Evolutionary conservation across 2,113 vertebrate genomes (phyloP).

Genomic region (Ophthalmolycus amberensis): DNA sequence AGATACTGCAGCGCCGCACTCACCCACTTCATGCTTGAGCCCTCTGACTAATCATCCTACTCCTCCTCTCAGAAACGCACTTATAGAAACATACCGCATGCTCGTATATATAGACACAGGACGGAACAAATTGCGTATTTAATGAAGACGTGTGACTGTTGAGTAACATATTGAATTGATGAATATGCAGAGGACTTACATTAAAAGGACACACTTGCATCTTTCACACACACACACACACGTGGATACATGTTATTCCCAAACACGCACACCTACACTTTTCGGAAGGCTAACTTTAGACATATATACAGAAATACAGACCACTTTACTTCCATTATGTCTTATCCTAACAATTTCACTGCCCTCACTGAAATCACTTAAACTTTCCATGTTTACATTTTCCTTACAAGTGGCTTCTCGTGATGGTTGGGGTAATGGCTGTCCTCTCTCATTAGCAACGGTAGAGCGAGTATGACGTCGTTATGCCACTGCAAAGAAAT

Average conservation of each 20-base stretch:
- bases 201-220: neutral
- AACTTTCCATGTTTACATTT: neutral
- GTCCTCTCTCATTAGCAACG: neutral
- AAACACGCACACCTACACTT: slow-evolving; percentile 5
- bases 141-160: neutral
- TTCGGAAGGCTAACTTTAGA: neutral
- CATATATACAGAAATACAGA: neutral
- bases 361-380: neutral
- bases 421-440: neutral
- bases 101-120: neutral
- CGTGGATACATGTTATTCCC: neutral
- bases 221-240: neutral
- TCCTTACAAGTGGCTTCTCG: neutral
- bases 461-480: neutral
- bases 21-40: neutral
- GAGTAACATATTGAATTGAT: neutral
- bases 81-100: neutral
- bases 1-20: neutral
- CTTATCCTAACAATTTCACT: neutral
- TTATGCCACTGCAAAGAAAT: neutral
- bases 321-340: neutral
- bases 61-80: neutral
- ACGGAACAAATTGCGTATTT: neutral
- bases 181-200: neutral
- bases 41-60: neutral